Evolutionary conservation across 2,113 vertebrate species (phyloP).

Genomic region (Porphyrio hochstetteri): DNA sequence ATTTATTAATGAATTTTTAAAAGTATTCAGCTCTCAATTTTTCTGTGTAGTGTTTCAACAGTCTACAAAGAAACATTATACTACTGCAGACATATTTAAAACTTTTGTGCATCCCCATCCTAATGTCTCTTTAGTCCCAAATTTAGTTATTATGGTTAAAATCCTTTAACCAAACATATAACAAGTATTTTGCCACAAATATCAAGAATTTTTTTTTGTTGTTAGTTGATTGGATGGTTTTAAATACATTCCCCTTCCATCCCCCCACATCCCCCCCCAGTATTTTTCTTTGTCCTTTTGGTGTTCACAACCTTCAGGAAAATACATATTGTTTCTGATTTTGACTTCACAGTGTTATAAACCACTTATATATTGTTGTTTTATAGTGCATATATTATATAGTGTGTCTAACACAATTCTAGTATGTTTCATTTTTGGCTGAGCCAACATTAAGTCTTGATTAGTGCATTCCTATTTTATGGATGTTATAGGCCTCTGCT

Average conservation of each 20-base stretch:
- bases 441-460: not conserved
- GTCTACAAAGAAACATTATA: not conserved
- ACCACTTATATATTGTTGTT: not conserved
- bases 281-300: not conserved
- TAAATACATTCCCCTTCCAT: not conserved
- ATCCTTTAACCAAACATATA: fast-evolving
- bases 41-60: not conserved
- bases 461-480: not conserved
- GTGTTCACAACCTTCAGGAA: not conserved
- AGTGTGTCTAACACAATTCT: not conserved
- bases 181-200: not conserved
- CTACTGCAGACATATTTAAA: fast-evolving
- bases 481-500: not conserved
- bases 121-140: not conserved
- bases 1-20: not conserved
- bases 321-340: not conserved
- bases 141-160: not conserved
- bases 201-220: not conserved
- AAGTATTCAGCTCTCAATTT: not conserved
- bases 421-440: not conserved
- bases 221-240: not conserved
- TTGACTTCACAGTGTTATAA: not conserved
- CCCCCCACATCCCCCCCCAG: no score
- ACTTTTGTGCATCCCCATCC: not conserved
- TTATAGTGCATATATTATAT: no score